Evolutionary conservation across 2,113 vertebrate genomes (phyloP).

Genomic region (Porphyrio hochstetteri): DNA sequence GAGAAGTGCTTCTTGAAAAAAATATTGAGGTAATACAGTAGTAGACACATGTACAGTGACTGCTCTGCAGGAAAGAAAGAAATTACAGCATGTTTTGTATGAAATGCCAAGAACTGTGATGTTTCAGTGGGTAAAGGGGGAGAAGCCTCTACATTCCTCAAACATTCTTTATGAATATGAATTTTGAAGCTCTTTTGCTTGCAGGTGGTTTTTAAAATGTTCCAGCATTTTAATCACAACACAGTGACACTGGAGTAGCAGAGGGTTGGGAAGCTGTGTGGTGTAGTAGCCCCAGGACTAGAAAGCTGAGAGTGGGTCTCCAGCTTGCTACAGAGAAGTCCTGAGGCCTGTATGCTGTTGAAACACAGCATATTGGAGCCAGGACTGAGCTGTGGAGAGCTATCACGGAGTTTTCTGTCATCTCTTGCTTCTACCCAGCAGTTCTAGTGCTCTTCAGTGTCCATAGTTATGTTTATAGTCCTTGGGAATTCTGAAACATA

Average conservation of each 20-base stretch:
- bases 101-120: neutral
- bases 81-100: slow-evolving; percentile 8
- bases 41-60: neutral
- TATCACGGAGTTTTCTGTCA: neutral
- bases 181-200: slow-evolving; percentile 42
- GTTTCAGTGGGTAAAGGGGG: neutral
- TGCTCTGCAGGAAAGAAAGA: slow-evolving; percentile 40
- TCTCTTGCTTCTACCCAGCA: neutral
- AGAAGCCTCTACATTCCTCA: neutral
- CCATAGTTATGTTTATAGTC: rapidly evolving
- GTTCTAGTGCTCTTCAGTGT: neutral
- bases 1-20: neutral
- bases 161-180: slow-evolving; percentile 26
- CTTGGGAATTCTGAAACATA: neutral
- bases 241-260: neutral
- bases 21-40: slow-evolving; percentile 32
- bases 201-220: neutral
- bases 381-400: neutral
- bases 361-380: neutral
- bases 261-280: neutral
- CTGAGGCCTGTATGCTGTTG: neutral
- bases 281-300: neutral
- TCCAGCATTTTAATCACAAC: neutral
- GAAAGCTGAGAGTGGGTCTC: neutral
- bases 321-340: neutral